Evolutionary conservation across 2,888 invertebrate genomes (phyloP).

Genomic region (Heliconius cydno): DNA sequence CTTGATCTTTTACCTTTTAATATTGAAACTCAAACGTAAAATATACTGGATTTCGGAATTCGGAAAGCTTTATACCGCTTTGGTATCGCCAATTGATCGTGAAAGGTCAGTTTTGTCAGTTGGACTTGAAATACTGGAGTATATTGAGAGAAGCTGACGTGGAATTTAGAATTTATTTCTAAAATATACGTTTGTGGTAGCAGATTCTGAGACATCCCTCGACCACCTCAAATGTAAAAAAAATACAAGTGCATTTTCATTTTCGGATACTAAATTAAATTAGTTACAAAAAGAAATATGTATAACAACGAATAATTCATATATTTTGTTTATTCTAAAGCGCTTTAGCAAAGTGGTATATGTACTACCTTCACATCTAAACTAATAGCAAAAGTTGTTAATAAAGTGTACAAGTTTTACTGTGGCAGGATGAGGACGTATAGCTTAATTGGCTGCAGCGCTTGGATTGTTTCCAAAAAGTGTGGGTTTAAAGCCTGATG

Average conservation of each 20-base stretch:
- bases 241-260: no score
- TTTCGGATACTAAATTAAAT: background rate
- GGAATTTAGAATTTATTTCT: background rate
- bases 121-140: background rate
- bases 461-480: background rate
- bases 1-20: constrained; percentile 27
- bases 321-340: background rate
- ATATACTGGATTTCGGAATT: constrained; percentile 12
- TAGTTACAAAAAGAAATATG: background rate
- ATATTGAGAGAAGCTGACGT: background rate
- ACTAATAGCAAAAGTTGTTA: background rate
- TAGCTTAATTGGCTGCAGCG: background rate
- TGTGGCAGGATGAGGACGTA: background rate
- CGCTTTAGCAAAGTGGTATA: background rate
- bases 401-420: background rate
- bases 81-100: constrained; percentile 14
- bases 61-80: constrained; percentile 3
- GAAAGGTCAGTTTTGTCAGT: constrained; percentile 17
- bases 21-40: constrained; percentile 19
- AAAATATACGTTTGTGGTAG: background rate
- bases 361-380: background rate
- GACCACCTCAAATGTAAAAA: no score
- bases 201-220: no score
- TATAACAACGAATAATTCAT: background rate
- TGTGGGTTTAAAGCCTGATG: background rate